phyloP scores from a whole-genome alignment of 2,113 vertebrate genomes.

The mouse (Mus musculus) region GRCm39 chr2:59601001-59601500 shows the following conservation, averaged over 20 bases:
- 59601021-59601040: not conserved
- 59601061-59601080: not conserved
- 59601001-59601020: not conserved
- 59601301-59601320: conserved; percentile 60
- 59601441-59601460: conserved; percentile 67
- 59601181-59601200: not conserved
- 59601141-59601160: not conserved
- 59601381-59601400: conserved; percentile 51
- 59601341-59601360: conserved; percentile 16
- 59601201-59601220: not conserved
- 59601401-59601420: conserved; percentile 50
- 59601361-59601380: conserved; percentile 58
- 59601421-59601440: conserved; percentile 50
- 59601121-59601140: not conserved
- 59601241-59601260: conserved; percentile 53
- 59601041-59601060: not conserved
- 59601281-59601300: conserved; percentile 66
- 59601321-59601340: conserved; percentile 51
- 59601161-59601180: conserved; percentile 4
- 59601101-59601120: not conserved
- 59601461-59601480: conserved; percentile 89
- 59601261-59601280: conserved; percentile 49
- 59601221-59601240: not conserved
- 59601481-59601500: conserved; percentile 91
- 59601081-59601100: not conserved